Conservation (phyloP, 2,113 vertebrate genomes). For the Indri indri region DNA sequence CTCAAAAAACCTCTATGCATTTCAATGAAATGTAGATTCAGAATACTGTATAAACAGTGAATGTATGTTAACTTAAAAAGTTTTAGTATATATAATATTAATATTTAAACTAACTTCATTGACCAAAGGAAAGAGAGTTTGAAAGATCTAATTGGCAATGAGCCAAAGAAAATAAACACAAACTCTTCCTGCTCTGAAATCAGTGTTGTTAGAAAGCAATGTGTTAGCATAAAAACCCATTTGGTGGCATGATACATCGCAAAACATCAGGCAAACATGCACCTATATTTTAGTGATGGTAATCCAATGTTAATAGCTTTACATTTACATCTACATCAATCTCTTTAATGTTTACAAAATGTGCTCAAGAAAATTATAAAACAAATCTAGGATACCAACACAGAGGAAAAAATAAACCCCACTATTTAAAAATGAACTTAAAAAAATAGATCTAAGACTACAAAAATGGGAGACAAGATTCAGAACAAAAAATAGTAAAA, state of each 20-base stretch:
- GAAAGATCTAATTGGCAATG: not conserved
- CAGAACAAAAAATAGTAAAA: not conserved
- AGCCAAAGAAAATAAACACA: not conserved
- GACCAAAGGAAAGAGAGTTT: not conserved
- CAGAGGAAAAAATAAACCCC: not conserved
- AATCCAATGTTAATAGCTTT: not conserved
- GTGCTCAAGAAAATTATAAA: not conserved
- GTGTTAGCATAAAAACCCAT: not conserved
- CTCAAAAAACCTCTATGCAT: slow-evolving; percentile 37
- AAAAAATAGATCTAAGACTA: not conserved
- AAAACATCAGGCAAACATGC: not conserved
- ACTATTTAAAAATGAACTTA: not conserved
- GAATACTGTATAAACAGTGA: not conserved
- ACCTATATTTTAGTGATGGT: not conserved
- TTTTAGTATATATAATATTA: not conserved
- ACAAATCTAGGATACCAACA: not conserved
- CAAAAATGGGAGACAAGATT: not conserved
- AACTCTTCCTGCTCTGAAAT: not conserved
- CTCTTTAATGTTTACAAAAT: not conserved
- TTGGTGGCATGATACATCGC: not conserved
- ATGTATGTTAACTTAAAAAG: not conserved
- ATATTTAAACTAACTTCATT: not conserved
- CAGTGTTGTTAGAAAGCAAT: not conserved
- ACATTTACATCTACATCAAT: not conserved
- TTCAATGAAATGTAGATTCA: slow-evolving; percentile 2